Conservation (phyloP, 2,888 invertebrate genomes). For the Troides aeacus region DNA sequence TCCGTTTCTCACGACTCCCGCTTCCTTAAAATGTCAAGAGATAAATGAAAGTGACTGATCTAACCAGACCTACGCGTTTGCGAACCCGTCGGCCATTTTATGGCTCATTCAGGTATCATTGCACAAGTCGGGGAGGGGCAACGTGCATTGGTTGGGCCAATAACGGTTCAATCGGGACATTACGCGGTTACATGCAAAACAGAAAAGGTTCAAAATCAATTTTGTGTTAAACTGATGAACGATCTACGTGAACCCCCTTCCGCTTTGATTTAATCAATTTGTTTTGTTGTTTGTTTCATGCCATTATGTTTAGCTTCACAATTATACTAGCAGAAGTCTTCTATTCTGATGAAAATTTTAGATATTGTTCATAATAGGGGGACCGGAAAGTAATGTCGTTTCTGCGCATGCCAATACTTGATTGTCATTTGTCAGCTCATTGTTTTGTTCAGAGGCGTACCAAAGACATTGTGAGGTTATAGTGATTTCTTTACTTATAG, state of each 20-base stretch:
- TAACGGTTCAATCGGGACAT: slow-evolving; percentile 64
- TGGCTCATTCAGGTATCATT: slow-evolving; percentile 38
- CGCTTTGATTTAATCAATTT: slow-evolving; percentile 32
- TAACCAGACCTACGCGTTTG: slow-evolving; percentile 44
- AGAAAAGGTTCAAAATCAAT: slow-evolving; percentile 72
- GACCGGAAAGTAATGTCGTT: too few species aligned
- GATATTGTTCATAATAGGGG: too few species aligned
- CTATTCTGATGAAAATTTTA: too few species aligned
- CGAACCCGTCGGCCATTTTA: slow-evolving; percentile 34
- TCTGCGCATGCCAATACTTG: too few species aligned
- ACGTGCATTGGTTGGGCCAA: slow-evolving; percentile 49
- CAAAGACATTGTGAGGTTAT: too few species aligned
- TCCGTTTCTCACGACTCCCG: slow-evolving; percentile 64
- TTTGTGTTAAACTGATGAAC: slow-evolving; percentile 67
- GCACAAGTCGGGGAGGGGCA: slow-evolving; percentile 48
- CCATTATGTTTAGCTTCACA: too few species aligned
- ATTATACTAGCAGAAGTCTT: too few species aligned
- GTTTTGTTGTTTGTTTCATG: not conserved
- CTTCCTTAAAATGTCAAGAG: slow-evolving; percentile 72
- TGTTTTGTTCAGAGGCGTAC: too few species aligned
- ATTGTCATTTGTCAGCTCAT: too few species aligned
- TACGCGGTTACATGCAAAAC: slow-evolving; percentile 71
- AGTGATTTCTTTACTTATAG: too few species aligned
- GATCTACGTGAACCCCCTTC: slow-evolving; percentile 37
- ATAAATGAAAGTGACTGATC: slow-evolving; percentile 54